Evolutionary conservation across 2,797 vertebrate genomes (phyloP).

Genomic region (Garrulus glandarius): DNA sequence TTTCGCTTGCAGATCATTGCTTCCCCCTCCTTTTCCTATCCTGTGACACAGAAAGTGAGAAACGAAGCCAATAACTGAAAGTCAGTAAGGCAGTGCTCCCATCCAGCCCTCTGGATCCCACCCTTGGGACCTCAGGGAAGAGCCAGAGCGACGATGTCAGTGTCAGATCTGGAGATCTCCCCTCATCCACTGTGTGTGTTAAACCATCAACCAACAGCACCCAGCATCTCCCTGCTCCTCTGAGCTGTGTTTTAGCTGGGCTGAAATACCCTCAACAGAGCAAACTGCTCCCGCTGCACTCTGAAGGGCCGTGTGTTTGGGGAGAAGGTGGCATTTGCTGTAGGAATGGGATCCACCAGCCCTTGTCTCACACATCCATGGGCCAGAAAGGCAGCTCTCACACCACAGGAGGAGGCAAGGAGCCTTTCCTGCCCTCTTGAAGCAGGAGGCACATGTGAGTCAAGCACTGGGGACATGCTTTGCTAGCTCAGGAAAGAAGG

Average conservation of each 20-base stretch:
- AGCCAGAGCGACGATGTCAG: not conserved
- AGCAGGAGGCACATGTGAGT: not conserved
- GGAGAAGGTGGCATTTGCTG: not conserved
- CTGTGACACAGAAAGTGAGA: not conserved
- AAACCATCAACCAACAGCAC: not conserved
- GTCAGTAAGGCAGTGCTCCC: not conserved
- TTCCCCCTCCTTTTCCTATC: not conserved
- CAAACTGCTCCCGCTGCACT: not conserved
- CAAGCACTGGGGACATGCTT: not conserved
- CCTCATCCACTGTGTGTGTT: accelerated
- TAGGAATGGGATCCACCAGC: not conserved
- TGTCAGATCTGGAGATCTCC: not conserved
- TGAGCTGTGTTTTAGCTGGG: not conserved
- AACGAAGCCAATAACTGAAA: not conserved
- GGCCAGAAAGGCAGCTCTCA: not conserved
- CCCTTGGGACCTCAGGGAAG: not conserved
- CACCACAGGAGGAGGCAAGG: not conserved
- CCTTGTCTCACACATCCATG: accelerated
- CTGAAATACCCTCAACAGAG: not conserved
- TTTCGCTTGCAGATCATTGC: conserved; percentile 6
- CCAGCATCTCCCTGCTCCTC: not conserved
- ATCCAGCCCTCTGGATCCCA: not conserved
- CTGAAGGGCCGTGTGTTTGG: accelerated
- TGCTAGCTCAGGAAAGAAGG: conserved; percentile 42
- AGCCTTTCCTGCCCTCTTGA: not conserved